phyloP scores from a whole-genome alignment of 2,797 vertebrate species.

The Schizothorax lantsangensis region DNA sequence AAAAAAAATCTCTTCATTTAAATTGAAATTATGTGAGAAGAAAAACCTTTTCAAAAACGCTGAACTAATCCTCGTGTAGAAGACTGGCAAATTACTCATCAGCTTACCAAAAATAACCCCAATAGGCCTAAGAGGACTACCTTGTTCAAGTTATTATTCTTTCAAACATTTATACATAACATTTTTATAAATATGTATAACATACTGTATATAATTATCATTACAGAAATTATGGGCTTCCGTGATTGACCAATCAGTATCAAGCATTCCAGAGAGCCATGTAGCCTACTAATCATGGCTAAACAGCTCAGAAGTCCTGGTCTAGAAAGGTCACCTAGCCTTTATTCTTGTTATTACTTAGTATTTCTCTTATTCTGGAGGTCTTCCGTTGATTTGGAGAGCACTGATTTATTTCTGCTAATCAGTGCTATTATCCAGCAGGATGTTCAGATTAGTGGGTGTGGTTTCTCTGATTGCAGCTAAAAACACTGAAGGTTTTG shows the following conservation, averaged over 20 bases:
- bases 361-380: background rate
- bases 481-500: background rate
- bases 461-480: background rate
- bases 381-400: slow-evolving; percentile 23
- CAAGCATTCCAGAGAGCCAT: background rate
- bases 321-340: background rate
- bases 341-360: background rate
- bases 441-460: background rate
- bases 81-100: background rate
- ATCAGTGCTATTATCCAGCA: slow-evolving; percentile 18
- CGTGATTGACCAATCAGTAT: background rate
- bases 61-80: too few species aligned
- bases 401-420: slow-evolving; percentile 29
- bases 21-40: background rate
- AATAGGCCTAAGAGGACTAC: background rate
- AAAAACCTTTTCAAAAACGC: background rate
- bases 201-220: background rate
- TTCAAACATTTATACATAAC: background rate
- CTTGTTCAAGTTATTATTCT: background rate
- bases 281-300: background rate
- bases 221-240: background rate
- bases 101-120: background rate
- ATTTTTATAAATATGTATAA: background rate
- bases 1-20: background rate
- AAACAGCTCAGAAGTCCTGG: background rate